Percentiles rank a stretch among this genome's conserved stretches.
phyloP scores from a whole-genome alignment of 2,888 invertebrate species.

The Lithophane semibrunnea region DNA sequence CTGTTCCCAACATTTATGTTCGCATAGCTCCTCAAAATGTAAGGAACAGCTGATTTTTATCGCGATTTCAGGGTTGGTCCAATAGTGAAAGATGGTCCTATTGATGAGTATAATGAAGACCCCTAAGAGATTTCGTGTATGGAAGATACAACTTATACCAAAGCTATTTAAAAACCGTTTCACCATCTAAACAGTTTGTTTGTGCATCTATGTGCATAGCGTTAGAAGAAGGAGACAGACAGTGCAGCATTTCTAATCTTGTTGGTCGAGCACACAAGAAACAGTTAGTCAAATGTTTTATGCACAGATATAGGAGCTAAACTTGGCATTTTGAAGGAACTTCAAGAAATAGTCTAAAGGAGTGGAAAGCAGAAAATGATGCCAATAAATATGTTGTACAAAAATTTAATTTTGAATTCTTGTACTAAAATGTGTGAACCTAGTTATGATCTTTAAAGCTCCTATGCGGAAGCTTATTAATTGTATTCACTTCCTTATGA shows the following conservation, averaged over 20 bases:
- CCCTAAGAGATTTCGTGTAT: too few species aligned
- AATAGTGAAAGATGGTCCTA: too few species aligned
- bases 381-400: neutral
- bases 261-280: constrained; percentile 86
- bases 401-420: too few species aligned
- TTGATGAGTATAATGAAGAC: too few species aligned
- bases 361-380: neutral
- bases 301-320: constrained; percentile 77
- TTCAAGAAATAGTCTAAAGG: neutral
- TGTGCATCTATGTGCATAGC: constrained; percentile 77
- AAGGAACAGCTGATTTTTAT: too few species aligned
- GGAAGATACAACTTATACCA: too few species aligned
- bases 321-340: constrained; percentile 63
- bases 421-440: neutral
- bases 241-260: constrained; percentile 86
- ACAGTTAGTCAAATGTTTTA: constrained; percentile 77
- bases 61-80: too few species aligned
- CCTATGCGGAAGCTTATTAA: neutral
- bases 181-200: constrained; percentile 72
- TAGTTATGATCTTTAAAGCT: neutral
- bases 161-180: constrained; percentile 64
- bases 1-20: too few species aligned
- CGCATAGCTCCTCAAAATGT: too few species aligned
- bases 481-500: neutral
- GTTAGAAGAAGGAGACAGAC: constrained; percentile 75